Percentiles rank a stretch among this genome's conserved stretches.
These are phyloP conservation scores for Sminthurides bifidus DNA, from an alignment of 1,140 invertebrate genomes.

Conservation along the genomic window DNA sequence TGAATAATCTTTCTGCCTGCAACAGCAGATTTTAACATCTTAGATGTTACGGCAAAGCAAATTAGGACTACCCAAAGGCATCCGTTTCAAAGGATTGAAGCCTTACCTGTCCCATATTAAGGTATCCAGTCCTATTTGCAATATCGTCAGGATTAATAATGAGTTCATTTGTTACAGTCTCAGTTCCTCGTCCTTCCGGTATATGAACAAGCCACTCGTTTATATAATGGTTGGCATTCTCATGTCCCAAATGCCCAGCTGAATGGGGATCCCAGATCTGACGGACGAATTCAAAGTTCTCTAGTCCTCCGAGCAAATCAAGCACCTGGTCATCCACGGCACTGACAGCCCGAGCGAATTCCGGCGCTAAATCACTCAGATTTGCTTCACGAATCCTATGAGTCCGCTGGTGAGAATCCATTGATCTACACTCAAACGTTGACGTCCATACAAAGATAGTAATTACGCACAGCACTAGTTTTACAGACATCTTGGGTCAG, in stretches of 20 bases:
- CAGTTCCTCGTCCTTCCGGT: conserved; percentile 38
- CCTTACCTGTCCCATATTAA: conserved; percentile 42
- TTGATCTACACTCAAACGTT: not conserved
- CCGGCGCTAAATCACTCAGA: not conserved
- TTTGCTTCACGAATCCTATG: too few species aligned
- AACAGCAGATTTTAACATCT: too few species aligned
- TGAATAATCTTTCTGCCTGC: too few species aligned
- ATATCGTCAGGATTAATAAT: conserved; percentile 37
- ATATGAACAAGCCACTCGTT: conserved; percentile 48
- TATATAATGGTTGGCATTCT: conserved; percentile 35
- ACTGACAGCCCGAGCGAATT: not conserved
- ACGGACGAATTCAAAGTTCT: conserved; percentile 19
- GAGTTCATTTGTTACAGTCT: too few species aligned
- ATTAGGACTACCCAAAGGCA: not conserved
- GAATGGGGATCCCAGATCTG: conserved; percentile 12
- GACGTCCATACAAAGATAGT: too few species aligned
- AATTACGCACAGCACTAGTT: too few species aligned
- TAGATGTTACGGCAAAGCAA: not conserved
- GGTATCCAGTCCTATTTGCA: conserved; percentile 42
- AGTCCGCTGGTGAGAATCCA: too few species aligned
- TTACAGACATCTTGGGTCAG: too few species aligned
- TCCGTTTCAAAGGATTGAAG: not conserved
- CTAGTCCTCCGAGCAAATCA: conserved; percentile 20
- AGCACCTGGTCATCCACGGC: conserved; percentile 20
- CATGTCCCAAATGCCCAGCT: conserved; percentile 22